phyloP scores from a whole-genome alignment of 1,140 invertebrate species.

The Neodiprion fabricii region DNA sequence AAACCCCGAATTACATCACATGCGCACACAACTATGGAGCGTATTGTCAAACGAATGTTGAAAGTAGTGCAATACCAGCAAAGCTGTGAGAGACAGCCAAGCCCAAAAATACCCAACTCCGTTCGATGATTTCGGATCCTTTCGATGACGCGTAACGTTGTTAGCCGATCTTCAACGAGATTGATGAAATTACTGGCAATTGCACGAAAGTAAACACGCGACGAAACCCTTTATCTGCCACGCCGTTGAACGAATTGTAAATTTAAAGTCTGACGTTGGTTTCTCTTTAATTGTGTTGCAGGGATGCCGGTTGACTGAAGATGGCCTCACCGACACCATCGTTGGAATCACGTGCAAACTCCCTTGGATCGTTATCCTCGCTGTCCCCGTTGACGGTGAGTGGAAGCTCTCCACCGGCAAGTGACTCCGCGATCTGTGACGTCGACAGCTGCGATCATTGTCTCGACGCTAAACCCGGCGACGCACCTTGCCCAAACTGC shows the following conservation, averaged over 20 bases:
- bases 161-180: too few species aligned
- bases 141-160: too few species aligned
- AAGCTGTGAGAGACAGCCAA: too few species aligned
- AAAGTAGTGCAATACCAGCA: too few species aligned
- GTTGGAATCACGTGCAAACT: constrained; percentile 90
- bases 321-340: constrained; percentile 87
- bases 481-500: constrained; percentile 83
- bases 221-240: background rate
- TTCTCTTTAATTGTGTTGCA: constrained; percentile 54
- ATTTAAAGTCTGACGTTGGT: constrained; percentile 13
- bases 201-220: too few species aligned
- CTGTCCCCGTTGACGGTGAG: constrained; percentile 81
- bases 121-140: too few species aligned
- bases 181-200: too few species aligned
- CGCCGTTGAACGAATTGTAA: background rate
- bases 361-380: constrained; percentile 78
- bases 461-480: constrained; percentile 80
- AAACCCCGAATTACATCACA: too few species aligned
- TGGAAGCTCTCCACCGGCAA: constrained; percentile 81
- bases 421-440: constrained; percentile 81
- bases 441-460: constrained; percentile 81
- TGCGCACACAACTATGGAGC: too few species aligned
- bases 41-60: too few species aligned
- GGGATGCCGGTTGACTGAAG: constrained; percentile 75
- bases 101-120: too few species aligned